These are phyloP conservation scores for Melierax canorus DNA, from an alignment of 2,113 vertebrate species.

Conservation along the genomic window DNA sequence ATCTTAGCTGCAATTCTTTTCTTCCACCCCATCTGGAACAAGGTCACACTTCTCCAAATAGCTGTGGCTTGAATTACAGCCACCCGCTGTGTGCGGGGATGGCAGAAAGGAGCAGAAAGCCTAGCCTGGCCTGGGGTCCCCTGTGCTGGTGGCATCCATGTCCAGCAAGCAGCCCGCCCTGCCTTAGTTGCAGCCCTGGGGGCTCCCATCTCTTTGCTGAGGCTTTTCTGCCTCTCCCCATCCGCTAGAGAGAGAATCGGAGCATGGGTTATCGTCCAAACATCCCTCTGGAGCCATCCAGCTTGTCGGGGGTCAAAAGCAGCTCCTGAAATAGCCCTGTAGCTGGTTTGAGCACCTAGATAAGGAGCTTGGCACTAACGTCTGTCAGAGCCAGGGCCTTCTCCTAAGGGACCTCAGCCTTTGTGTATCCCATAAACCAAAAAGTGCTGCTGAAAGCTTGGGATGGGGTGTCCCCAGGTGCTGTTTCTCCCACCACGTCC, in stretches of 20 bases:
- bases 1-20: not conserved
- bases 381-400: not conserved
- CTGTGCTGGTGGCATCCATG: not conserved
- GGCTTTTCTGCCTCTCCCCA: not conserved
- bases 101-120: not conserved
- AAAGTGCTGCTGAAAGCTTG: not conserved
- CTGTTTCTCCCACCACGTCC: not conserved
- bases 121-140: not conserved
- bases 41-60: conserved; percentile 16
- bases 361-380: fast-evolving
- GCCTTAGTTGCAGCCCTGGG: not conserved
- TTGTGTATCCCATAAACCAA: not conserved
- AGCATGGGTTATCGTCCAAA: not conserved
- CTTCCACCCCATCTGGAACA: not conserved
- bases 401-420: not conserved
- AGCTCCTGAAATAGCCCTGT: not conserved
- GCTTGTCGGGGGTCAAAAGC: not conserved
- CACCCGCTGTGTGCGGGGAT: not conserved
- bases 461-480: not conserved
- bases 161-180: not conserved
- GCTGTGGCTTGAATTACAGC: not conserved
- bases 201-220: not conserved
- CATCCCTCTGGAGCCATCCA: not conserved
- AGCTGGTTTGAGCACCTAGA: not conserved
- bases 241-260: not conserved